Evolutionary conservation across 2,888 invertebrate species (phyloP).

Genomic region (Synanthedon tipuliformis): DNA sequence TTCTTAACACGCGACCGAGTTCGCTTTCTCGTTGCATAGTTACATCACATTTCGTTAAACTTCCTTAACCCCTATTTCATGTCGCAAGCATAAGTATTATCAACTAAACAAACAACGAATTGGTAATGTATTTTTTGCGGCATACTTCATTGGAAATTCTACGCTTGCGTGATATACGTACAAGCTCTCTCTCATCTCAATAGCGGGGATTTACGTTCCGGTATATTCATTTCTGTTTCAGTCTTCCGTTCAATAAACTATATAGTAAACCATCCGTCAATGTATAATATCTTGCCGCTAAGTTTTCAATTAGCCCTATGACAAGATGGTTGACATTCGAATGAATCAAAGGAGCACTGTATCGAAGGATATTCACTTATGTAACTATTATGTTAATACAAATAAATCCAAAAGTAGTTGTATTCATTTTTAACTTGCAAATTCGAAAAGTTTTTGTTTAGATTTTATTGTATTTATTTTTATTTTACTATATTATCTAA

Average conservation of each 20-base stretch:
- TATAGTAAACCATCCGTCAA: conserved; percentile 4
- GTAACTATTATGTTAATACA: no score
- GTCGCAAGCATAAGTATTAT: conserved; percentile 6
- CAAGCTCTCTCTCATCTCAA: conserved; percentile 25
- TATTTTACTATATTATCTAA: no score
- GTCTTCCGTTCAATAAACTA: conserved; percentile 27
- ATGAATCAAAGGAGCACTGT: no score
- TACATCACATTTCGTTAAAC: not conserved
- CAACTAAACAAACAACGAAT: not conserved
- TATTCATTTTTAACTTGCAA: no score
- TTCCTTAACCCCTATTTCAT: conserved; percentile 9
- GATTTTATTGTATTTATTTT: no score
- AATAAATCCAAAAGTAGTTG: no score
- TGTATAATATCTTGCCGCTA: not conserved
- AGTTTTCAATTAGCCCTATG: no score
- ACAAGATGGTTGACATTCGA: no score
- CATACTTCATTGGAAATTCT: conserved; percentile 54
- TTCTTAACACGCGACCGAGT: not conserved
- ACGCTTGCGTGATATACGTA: conserved; percentile 32
- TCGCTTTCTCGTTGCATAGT: not conserved
- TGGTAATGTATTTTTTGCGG: conserved; percentile 21
- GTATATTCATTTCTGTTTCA: conserved; percentile 13
- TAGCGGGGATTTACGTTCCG: conserved; percentile 1
- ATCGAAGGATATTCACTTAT: no score
- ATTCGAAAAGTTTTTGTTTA: no score